Base-by-base conservation (phyloP, 2,113 vertebrate species). In the Clarias macrocephalus region DNA sequence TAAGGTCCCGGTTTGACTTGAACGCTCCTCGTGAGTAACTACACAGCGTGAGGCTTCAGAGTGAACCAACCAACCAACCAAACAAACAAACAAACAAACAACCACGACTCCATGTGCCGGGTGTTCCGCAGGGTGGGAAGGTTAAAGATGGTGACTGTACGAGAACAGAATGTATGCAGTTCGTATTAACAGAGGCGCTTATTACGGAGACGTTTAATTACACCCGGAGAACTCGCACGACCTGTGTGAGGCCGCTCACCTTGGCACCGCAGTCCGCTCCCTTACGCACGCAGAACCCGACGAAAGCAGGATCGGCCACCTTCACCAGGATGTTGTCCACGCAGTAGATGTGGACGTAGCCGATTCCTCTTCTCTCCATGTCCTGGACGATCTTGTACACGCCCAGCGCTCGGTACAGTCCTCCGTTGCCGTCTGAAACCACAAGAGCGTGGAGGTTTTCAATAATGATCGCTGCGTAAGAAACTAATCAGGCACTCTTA, bases 281-380 rank as follows among this genome's bases (percentile, higher is more conserved):
- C 85, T 98, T 99, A 92, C 95, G 94, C 89, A 97, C 91, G 92
- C 98, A 99, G 93, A 99, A 99, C 2, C 98, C 98, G 3, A 99
- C 93, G 92, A 99, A 99, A 33, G 95, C 90, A 0, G 98, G 98
- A 90, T 99, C 98, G 0, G 97, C 98, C 88, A 99, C 98, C 91
- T 98, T 98, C 81, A 99, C 98, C 89, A 99, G 92, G 91, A 99
- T 97, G 93, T 99, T 99, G 91, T 99, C 98, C 16, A 99, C 98
- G 0, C 98, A 99, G 85, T 99, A 99, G 83, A 99, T 96, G 0
- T 98, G 97, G 86, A 99, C 94, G 15, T 91, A 95, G 28, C 92
- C 92, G 63, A 97, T 92, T 0, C 97, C 96, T 52, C 97, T 94
- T 1, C 1, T 90, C 86, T 97, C 95, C 98, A 99, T 98, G 92